Conservation (phyloP, 2,888 invertebrate genomes). For the Pemphredon lugubris region DNA sequence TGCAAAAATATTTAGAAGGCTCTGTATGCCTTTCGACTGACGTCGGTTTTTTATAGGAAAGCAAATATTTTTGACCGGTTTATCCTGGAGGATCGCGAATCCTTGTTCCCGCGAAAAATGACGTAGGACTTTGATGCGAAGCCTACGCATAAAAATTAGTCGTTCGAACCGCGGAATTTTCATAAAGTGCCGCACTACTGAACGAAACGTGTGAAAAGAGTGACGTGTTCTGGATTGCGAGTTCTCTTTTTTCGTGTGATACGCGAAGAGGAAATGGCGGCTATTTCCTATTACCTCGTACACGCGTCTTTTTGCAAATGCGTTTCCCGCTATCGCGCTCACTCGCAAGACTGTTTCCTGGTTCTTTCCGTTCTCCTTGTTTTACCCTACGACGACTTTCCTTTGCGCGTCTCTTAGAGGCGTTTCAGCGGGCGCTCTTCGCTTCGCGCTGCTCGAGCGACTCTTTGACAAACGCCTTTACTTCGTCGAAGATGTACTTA, state of each 20-base stretch:
- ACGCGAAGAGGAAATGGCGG: constrained; percentile 47
- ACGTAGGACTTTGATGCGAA: too few relatives aligned
- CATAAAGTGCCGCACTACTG: too few relatives aligned
- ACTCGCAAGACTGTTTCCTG: constrained; percentile 38
- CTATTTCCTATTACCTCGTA: constrained; percentile 55
- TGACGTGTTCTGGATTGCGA: constrained; percentile 46
- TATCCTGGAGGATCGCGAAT: too few relatives aligned
- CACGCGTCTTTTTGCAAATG: constrained; percentile 47
- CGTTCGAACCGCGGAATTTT: too few relatives aligned
- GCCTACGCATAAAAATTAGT: too few relatives aligned
- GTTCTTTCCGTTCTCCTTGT: not conserved
- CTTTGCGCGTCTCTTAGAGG: not conserved
- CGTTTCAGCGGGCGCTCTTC: constrained; percentile 21
- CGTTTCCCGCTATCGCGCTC: constrained; percentile 32
- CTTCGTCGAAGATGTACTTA: constrained; percentile 14
- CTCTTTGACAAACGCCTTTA: constrained; percentile 58
- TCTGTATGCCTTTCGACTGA: too few relatives aligned
- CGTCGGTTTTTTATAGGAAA: too few relatives aligned
- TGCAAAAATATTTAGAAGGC: too few relatives aligned
- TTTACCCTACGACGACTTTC: not conserved
- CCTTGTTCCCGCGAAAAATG: too few relatives aligned
- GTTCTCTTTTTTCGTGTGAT: constrained; percentile 45
- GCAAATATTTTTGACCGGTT: too few relatives aligned
- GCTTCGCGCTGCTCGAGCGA: constrained; percentile 35
- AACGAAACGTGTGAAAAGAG: constrained; percentile 33